Base-by-base conservation (phyloP, 1,140 invertebrate species). In the Leptopilina boulardi region DNA sequence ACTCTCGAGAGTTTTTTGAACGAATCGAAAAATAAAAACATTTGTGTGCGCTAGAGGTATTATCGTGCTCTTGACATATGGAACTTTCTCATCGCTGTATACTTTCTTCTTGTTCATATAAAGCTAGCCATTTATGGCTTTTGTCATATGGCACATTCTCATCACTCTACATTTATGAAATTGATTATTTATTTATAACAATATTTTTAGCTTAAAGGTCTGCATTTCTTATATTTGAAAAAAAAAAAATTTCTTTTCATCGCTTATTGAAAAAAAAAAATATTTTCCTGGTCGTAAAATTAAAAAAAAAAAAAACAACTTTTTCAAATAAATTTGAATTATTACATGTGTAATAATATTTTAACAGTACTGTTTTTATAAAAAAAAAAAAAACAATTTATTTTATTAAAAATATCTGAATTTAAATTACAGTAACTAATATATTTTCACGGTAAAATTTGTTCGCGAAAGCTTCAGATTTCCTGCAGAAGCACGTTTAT, bases 401-500 rank as follows among this genome's bases (percentile, higher is more conserved):
- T 18, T 51, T n/a, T n/a, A n/a, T n/a, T n/a, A n/a, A 18, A 51
- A 51, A 51, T 51, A 71, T 34, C 26, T 19, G 47, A 30, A 71
- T 11, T 23, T 18, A 19, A 30, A 0, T 15, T 42, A 30, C 47
- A 18, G 42, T 21, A 42, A 56, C n/a, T 47, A 23, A 44, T 34
- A 34, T 34, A 34, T 34, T 3, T 79, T 81, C 82, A 77, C 10
- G 54, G 19, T 59, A 59, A 23, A 11, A 26, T 3, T 23, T 3
- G 23, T 30, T 21, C 74, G 82, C 59, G 51, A 85, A 84, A 87
- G 77, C 85, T 80, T 70, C 74, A 79, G 83, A 85, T 85, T 85
- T 86, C 80, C 82, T 76, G 73, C 78, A 66, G 23, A 77, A 81
- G 84, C 84, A 86, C 84, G 85, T 85, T 85, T 82, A 82, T 87